A percentile compares a stretch with the other conserved stretches of the same genome.
phyloP scores from a whole-genome alignment of 2,888 invertebrate species.

The Timema podura region DNA sequence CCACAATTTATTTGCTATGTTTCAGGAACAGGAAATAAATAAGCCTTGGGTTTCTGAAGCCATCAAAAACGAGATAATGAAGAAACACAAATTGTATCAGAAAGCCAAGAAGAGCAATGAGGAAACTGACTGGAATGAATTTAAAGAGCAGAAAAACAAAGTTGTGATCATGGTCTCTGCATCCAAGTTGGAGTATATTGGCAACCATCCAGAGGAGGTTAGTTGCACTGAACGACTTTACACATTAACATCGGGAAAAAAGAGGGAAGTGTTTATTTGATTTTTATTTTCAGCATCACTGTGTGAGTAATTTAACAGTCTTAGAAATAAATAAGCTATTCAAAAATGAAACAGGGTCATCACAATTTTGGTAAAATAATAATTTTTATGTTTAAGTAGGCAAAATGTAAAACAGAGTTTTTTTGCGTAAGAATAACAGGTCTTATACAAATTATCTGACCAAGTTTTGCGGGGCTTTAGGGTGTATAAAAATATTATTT shows the following conservation, averaged over 20 bases:
- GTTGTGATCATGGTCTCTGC: constrained; percentile 53
- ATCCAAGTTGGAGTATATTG: constrained; percentile 52
- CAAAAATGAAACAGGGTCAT: too few species aligned
- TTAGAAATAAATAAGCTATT: too few species aligned
- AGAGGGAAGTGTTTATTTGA: not conserved
- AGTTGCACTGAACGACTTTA: constrained; percentile 18
- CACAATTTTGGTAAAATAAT: too few species aligned
- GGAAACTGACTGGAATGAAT: constrained; percentile 53
- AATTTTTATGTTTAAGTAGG: too few species aligned
- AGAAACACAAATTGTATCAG: constrained; percentile 53
- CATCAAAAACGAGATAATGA: constrained; percentile 51
- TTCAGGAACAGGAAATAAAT: constrained; percentile 40
- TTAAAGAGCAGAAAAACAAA: constrained; percentile 55
- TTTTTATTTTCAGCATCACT: too few species aligned
- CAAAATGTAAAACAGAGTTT: too few species aligned
- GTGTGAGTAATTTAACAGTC: too few species aligned
- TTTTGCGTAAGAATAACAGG: too few species aligned
- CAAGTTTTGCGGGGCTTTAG: too few species aligned
- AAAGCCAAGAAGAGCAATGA: constrained; percentile 48
- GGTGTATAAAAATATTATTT: too few species aligned
- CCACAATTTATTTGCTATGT: not conserved
- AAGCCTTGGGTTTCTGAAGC: constrained; percentile 57
- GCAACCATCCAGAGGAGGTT: constrained; percentile 51
- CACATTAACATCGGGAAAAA: not conserved
- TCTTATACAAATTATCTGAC: too few species aligned